Evolutionary conservation across 2,797 vertebrate genomes (phyloP).

Genomic region (Cephalopachus bancanus): DNA sequence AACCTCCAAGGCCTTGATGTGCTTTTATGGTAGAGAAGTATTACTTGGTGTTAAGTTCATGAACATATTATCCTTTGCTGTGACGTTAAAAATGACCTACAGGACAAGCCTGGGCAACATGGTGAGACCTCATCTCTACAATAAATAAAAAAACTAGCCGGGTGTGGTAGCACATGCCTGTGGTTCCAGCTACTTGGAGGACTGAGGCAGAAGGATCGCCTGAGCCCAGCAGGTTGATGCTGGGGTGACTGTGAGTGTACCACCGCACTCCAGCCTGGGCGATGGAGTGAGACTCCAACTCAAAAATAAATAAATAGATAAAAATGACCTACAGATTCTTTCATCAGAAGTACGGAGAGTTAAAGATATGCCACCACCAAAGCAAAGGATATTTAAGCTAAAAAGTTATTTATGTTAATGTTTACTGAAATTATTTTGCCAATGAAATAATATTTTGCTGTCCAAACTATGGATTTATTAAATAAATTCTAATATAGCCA

Average conservation of each 20-base stretch:
- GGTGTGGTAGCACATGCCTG: rapidly evolving
- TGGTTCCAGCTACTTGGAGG: not conserved
- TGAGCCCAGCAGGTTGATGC: not conserved
- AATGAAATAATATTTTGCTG: not conserved
- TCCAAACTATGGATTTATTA: not conserved
- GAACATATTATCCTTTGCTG: too few relatives aligned
- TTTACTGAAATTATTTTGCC: not conserved
- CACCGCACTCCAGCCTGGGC: not conserved
- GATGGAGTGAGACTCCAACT: not conserved
- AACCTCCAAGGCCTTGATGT: not conserved
- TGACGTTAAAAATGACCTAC: slow-evolving; percentile 24
- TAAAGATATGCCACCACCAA: not conserved
- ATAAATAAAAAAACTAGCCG: not conserved
- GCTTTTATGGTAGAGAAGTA: not conserved
- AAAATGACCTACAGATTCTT: not conserved
- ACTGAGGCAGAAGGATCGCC: not conserved
- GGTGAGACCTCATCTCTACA: not conserved
- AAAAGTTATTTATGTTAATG: not conserved
- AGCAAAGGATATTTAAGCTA: not conserved
- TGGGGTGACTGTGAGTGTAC: not conserved
- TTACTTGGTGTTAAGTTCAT: not conserved
- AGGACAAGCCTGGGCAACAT: not conserved
- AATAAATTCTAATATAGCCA: not conserved
- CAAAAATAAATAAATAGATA: not conserved
- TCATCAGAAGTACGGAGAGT: not conserved